These are phyloP conservation scores for Halichoeres trimaculatus DNA, from an alignment of 2,113 vertebrate species.

Conservation along the genomic window DNA sequence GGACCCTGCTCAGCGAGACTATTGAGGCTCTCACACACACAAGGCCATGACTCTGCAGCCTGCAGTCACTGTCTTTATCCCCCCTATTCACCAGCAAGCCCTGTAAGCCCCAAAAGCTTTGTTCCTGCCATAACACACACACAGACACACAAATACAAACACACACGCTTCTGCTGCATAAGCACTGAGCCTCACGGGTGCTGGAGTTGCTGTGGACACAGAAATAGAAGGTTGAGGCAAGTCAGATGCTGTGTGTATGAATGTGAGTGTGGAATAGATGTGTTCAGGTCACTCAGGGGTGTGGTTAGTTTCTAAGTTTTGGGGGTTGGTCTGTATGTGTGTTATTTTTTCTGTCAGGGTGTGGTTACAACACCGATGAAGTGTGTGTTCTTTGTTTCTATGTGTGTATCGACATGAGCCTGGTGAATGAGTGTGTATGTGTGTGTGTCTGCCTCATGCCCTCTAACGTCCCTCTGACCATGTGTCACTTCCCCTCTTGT, in stretches of 20 bases:
- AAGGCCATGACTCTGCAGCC: slow-evolving; percentile 80
- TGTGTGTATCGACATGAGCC: slow-evolving; percentile 28
- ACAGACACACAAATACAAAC: slow-evolving; percentile 36
- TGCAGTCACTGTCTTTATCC: slow-evolving; percentile 71
- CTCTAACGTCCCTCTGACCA: slow-evolving; percentile 51
- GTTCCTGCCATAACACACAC: slow-evolving; percentile 51
- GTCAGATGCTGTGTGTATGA: slow-evolving; percentile 23
- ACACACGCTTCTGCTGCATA: slow-evolving; percentile 70
- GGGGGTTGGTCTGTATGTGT: slow-evolving; percentile 29
- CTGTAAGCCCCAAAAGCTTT: slow-evolving; percentile 72
- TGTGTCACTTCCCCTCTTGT: slow-evolving; percentile 65
- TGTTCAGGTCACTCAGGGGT: slow-evolving; percentile 55
- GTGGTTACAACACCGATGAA: slow-evolving; percentile 40
- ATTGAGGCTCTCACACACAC: slow-evolving; percentile 84
- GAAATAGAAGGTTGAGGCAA: slow-evolving; percentile 31
- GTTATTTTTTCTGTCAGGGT: slow-evolving; percentile 39
- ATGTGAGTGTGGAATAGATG: slow-evolving; percentile 15
- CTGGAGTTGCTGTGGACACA: slow-evolving; percentile 49
- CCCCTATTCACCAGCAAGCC: slow-evolving; percentile 71
- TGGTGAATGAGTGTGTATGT: slow-evolving; percentile 8
- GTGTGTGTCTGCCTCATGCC: slow-evolving; percentile 42
- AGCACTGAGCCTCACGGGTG: slow-evolving; percentile 69
- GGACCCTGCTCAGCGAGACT: slow-evolving; percentile 88
- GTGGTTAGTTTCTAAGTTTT: slow-evolving; percentile 50
- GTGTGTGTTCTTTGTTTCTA: slow-evolving; percentile 43